These are phyloP conservation scores for Bombus difficillimus DNA, from an alignment of 1,140 invertebrate genomes.

Conservation along the genomic window DNA sequence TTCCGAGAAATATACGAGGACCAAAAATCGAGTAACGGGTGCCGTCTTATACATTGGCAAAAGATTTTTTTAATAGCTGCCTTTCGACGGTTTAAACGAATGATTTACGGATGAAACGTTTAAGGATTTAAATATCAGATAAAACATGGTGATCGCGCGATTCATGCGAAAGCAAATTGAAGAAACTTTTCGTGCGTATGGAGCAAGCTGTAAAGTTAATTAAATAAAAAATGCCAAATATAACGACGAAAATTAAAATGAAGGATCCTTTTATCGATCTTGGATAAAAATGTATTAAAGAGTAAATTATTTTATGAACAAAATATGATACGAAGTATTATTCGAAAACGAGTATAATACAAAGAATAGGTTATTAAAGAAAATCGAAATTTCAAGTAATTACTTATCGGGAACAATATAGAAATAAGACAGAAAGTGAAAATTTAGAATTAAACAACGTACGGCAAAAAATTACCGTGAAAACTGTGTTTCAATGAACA, in stretches of 20 bases:
- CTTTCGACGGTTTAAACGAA: not conserved
- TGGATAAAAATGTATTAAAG: no score
- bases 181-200: not conserved
- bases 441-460: not conserved
- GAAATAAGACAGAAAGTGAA: not conserved
- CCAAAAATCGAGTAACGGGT: no score
- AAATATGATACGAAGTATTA: no score
- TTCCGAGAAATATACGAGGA: not conserved
- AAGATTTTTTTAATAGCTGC: not conserved
- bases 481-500: not conserved
- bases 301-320: no score
- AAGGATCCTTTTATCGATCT: not conserved
- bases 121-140: not conserved
- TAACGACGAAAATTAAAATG: not conserved
- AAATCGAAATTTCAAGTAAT: not conserved
- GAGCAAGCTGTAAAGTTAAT: not conserved
- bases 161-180: not conserved
- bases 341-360: no score
- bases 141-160: not conserved
- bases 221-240: not conserved
- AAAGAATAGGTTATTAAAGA: not conserved
- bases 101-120: not conserved
- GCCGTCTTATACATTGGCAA: not conserved
- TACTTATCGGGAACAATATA: not conserved
- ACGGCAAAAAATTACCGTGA: not conserved